These are phyloP conservation scores for Pelmatolapia mariae DNA, from an alignment of 2,113 vertebrate genomes.

Conservation along the genomic window DNA sequence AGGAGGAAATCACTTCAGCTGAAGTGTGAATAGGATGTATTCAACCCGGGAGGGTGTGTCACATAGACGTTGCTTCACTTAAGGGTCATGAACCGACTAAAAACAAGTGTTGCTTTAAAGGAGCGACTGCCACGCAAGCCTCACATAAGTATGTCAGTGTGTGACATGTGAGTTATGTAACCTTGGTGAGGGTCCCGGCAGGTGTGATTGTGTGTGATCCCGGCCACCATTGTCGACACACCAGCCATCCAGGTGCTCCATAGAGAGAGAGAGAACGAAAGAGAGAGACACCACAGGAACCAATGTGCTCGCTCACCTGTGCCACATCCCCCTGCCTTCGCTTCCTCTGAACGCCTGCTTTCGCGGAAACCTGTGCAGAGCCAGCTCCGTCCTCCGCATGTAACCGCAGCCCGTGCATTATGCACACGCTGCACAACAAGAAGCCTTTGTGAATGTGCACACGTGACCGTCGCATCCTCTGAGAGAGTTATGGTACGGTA, in stretches of 20 bases:
- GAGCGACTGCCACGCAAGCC: background rate
- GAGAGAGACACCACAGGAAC: constrained; percentile 51
- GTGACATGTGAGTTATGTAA: background rate
- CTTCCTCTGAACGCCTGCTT: constrained; percentile 43
- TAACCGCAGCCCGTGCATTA: constrained; percentile 41
- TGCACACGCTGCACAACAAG: constrained; percentile 15
- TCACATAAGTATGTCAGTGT: background rate
- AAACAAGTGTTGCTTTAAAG: background rate
- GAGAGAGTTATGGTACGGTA: background rate
- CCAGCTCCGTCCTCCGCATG: constrained; percentile 1
- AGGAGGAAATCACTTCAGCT: background rate
- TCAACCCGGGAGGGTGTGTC: background rate
- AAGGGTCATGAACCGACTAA: background rate
- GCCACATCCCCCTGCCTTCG: constrained; percentile 39
- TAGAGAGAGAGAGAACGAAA: background rate
- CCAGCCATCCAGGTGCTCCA: constrained; percentile 23
- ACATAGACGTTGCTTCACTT: background rate
- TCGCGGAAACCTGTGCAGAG: constrained; percentile 49
- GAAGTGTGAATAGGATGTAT: background rate
- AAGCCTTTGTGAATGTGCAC: constrained; percentile 1
- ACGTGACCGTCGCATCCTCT: background rate
- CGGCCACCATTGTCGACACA: background rate
- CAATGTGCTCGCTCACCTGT: constrained; percentile 39
- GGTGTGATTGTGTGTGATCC: background rate
- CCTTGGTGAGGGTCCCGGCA: background rate